phyloP scores from a whole-genome alignment of 2,888 invertebrate genomes.

The Drosophila nigricruria region DNA sequence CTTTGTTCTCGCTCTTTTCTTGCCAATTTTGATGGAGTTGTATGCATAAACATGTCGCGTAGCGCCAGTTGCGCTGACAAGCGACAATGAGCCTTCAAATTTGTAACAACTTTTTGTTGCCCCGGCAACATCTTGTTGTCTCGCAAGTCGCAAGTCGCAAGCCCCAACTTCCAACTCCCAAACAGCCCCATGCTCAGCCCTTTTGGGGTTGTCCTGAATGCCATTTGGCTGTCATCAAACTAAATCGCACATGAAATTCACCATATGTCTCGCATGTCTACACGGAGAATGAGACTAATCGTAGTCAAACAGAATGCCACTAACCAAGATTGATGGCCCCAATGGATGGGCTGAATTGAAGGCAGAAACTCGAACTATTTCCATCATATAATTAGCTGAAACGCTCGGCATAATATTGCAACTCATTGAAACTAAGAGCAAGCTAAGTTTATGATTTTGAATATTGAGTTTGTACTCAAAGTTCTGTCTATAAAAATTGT shows the following conservation, averaged over 20 bases:
- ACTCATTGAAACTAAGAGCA: constrained; percentile 17
- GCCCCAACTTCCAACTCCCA: neutral
- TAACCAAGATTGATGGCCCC: constrained; percentile 57
- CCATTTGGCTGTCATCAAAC: constrained; percentile 58
- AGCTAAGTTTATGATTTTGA: neutral
- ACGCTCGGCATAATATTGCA: constrained; percentile 17
- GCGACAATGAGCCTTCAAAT: constrained; percentile 74
- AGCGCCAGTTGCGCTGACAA: constrained; percentile 77
- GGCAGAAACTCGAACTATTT: constrained; percentile 28
- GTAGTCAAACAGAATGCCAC: constrained; percentile 32
- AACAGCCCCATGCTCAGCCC: constrained; percentile 9
- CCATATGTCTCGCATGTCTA: constrained; percentile 42
- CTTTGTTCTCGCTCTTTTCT: constrained; percentile 20
- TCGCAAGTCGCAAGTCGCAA: neutral
- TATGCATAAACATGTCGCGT: constrained; percentile 78
- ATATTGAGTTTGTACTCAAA: neutral
- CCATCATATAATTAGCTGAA: constrained; percentile 46
- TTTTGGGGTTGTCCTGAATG: constrained; percentile 41
- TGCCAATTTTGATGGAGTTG: constrained; percentile 77
- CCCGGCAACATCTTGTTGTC: constrained; percentile 57
- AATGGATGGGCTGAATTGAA: constrained; percentile 10
- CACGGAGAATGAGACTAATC: constrained; percentile 21
- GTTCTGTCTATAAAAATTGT: neutral
- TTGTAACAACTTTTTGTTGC: constrained; percentile 65
- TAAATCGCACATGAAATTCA: constrained; percentile 58